Base-by-base conservation (phyloP, 1,140 invertebrate genomes). In the Catajapyx aquilonaris region DNA sequence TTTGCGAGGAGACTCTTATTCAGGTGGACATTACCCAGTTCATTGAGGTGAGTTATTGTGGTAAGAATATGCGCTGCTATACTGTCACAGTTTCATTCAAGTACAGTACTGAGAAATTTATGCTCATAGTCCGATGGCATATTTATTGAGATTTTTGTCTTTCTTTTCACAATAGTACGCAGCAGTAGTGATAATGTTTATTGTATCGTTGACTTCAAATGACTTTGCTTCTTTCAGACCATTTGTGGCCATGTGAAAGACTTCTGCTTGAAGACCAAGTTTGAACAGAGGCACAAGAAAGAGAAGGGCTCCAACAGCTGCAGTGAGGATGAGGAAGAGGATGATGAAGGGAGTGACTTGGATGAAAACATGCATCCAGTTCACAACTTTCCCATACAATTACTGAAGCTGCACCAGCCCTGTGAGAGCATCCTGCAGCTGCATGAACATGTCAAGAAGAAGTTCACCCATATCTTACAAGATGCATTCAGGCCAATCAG, bases 11-110 rank as follows among this genome's bases (percentile, higher is more conserved):
- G 56, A 58, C 63, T 15, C 53, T 72, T 1, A 56, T 75, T 21
- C 73, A 80, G 50, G 69, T 78, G 39, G 71, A 80, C 48, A 74
- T 81, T 17, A 76, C 75, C 1, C 60, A 73, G 42, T 80, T 75
- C 52, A 51, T 75, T 3, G 56, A 62, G 48, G 60, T 63, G 48
- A 48, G 30, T 15, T 5, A 5, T 31, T 7, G 17, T 23, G 22
- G 40, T 35, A n/a, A 28, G n/a, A n/a, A n/a, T n/a, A n/a, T n/a
- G n/a, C n/a, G n/a, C n/a, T n/a, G 9, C 15, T 20, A 10, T 11
- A 7, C 4, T 38, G 11, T 32, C 21, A 21, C 13, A 20, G 10
- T 18, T n/a, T n/a, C n/a, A n/a, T n/a, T n/a, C n/a, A n/a, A n/a
- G n/a, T n/a, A n/a, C n/a, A n/a, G n/a, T n/a, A n/a, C n/a, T n/a